Evolutionary conservation across 2,888 invertebrate species (phyloP).

Genomic region (Notodonta ziczac): DNA sequence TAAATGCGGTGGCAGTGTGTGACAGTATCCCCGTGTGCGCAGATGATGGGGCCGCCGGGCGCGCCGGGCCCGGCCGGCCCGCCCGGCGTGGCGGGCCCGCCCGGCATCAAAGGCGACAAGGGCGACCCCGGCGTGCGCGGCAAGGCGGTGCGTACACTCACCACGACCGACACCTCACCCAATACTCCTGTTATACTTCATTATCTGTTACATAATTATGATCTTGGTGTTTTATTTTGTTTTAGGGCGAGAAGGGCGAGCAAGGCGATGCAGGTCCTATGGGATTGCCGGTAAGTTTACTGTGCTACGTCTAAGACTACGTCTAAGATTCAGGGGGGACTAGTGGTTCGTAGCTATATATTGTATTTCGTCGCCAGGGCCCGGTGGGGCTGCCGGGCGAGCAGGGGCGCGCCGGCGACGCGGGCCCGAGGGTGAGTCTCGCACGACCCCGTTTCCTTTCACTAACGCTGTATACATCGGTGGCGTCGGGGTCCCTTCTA

Average conservation of each 20-base stretch:
- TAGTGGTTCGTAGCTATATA: neutral
- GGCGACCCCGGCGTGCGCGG: constrained; percentile 93
- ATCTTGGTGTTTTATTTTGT: constrained; percentile 21
- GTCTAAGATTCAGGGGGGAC: neutral
- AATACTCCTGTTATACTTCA: neutral
- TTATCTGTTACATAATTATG: neutral
- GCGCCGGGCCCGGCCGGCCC: constrained; percentile 90
- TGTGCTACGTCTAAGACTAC: no score
- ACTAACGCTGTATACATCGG: neutral
- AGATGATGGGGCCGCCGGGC: constrained; percentile 88
- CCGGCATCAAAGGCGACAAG: constrained; percentile 93
- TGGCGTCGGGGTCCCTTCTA: neutral
- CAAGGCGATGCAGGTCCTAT: constrained; percentile 96
- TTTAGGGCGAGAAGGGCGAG: constrained; percentile 91
- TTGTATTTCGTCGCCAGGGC: constrained; percentile 80
- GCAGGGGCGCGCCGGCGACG: constrained; percentile 89
- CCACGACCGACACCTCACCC: neutral
- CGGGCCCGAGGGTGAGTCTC: constrained; percentile 90
- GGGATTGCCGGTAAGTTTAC: constrained; percentile 96
- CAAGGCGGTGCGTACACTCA: constrained; percentile 86
- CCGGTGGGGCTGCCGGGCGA: constrained; percentile 93
- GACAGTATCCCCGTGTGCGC: constrained; percentile 23
- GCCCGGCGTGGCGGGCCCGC: constrained; percentile 91
- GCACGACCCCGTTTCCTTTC: neutral
- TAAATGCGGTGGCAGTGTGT: neutral